phyloP scores from a whole-genome alignment of 2,113 vertebrate species.

The Labeo catla region DNA sequence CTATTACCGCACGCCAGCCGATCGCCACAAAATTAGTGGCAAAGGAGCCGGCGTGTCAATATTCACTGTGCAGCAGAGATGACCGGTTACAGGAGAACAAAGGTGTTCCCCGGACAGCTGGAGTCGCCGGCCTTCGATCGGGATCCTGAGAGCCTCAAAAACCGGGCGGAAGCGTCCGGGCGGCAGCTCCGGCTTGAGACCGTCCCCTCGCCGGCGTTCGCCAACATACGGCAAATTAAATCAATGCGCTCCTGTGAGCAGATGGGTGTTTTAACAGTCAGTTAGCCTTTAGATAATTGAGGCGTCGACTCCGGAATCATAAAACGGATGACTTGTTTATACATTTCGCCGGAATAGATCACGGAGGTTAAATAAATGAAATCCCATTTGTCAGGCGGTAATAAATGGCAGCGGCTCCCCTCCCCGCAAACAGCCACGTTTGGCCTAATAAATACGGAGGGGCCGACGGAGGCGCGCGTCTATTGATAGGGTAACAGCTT shows the following conservation, averaged over 20 bases:
- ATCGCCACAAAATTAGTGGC: slow-evolving; percentile 90
- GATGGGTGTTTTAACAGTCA: slow-evolving; percentile 99
- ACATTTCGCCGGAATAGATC: slow-evolving; percentile 98
- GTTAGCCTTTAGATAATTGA: slow-evolving; percentile 99
- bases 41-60: slow-evolving; percentile 88
- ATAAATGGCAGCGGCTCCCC: slow-evolving; percentile 85
- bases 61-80: slow-evolving; percentile 85
- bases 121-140: slow-evolving; percentile 68
- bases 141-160: background rate
- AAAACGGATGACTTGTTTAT: slow-evolving; percentile 99
- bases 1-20: slow-evolving; percentile 82
- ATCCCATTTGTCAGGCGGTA: slow-evolving; percentile 99
- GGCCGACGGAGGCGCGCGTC: slow-evolving; percentile 76
- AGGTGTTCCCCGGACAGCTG: slow-evolving; percentile 79
- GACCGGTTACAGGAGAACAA: slow-evolving; percentile 88
- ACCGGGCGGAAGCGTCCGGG: background rate
- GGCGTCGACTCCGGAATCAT: slow-evolving; percentile 95
- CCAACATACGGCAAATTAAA: slow-evolving; percentile 97
- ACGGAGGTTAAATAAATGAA: slow-evolving; percentile 99
- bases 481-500: slow-evolving; percentile 98
- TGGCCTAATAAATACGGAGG: slow-evolving; percentile 98
- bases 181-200: background rate
- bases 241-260: slow-evolving; percentile 98
- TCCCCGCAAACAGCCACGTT: slow-evolving; percentile 95
- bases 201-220: slow-evolving; percentile 74